These are phyloP conservation scores for Brachyhypopomus gauderio DNA, from an alignment of 2,113 vertebrate genomes.

Conservation along the genomic window DNA sequence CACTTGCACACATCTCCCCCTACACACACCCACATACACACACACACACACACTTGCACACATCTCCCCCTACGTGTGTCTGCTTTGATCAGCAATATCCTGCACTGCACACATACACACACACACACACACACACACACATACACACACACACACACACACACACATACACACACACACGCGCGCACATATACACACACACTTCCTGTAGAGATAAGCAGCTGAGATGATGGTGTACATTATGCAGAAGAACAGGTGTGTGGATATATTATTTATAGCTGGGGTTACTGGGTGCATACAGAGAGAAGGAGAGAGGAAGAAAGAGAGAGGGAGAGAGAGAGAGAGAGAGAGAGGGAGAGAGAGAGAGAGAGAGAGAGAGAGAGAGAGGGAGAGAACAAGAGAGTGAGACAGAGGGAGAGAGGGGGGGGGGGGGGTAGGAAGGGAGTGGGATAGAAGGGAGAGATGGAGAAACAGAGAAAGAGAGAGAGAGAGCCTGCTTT, in stretches of 20 bases:
- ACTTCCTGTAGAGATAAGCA: slow-evolving; percentile 3
- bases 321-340: neutral
- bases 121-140: slow-evolving; percentile 5
- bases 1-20: no score
- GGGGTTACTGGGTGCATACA: slow-evolving; percentile 49
- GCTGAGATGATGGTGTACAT: slow-evolving; percentile 34
- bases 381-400: neutral
- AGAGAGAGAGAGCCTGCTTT: neutral
- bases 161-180: neutral
- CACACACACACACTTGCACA: no score
- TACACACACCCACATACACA: no score
- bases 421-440: slow-evolving; percentile 28
- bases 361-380: slow-evolving; percentile 15
- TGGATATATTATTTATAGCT: slow-evolving; percentile 46
- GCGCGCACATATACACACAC: slow-evolving; percentile 25
- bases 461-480: neutral
- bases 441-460: neutral
- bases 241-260: slow-evolving; percentile 40
- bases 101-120: no score
- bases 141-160: slow-evolving; percentile 26
- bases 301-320: slow-evolving; percentile 8
- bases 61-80: neutral
- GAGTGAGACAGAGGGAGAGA: slow-evolving; percentile 6
- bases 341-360: slow-evolving; percentile 29
- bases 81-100: slow-evolving; percentile 21